Evolutionary conservation across 2,797 vertebrate genomes (phyloP), one percentile per base, ranked within the genome.

Genomic region (Apodemus agrarius): DNA sequence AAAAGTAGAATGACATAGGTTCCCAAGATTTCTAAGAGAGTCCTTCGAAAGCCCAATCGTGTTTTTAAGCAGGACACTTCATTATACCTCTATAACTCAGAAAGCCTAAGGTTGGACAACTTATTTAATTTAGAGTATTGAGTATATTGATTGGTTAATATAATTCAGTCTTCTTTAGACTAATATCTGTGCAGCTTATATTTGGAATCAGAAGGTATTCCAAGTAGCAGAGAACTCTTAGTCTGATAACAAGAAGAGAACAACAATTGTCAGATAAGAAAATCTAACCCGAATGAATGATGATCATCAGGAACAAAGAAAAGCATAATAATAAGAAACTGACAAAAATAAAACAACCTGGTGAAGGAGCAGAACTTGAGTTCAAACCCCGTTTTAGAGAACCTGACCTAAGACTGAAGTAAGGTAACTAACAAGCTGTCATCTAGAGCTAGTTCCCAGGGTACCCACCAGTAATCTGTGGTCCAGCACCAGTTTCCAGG

Each of bases 391-490:
- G n/a, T 69, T 6, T 17, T 8, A n/a, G 67, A 69, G 34, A n/a
- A n/a, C 16, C 16, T 19, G 34, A n/a, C 67, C 34, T n/a, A 69
- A 69, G 34, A 69, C 2, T n/a, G n/a, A n/a, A n/a, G n/a, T n/a
- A n/a, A n/a, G n/a, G n/a, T n/a, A 19, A 3, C 67, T n/a, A 37
- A 69, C 7, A 69, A n/a, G 17, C 8, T 31, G 5, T 16, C 2
- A 19, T 7, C 7, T 21, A n/a, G 67, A n/a, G 9, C 17, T 7
- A 19, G 34, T n/a, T 69, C 37, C 16, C 6, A 69, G 3, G 2
- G 3, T 69, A 69, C 34, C 19, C n/a, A 5, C 2, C 34, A 19
- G 7, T 1, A n/a, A 69, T 3, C 16, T 14, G 2, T 17, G n/a
- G 67, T n/a, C 34, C 19, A n/a, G 34, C 67, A 69, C 3, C 17